Conservation (phyloP, 2,797 vertebrate species). For the Orientallactaga sibirica region DNA sequence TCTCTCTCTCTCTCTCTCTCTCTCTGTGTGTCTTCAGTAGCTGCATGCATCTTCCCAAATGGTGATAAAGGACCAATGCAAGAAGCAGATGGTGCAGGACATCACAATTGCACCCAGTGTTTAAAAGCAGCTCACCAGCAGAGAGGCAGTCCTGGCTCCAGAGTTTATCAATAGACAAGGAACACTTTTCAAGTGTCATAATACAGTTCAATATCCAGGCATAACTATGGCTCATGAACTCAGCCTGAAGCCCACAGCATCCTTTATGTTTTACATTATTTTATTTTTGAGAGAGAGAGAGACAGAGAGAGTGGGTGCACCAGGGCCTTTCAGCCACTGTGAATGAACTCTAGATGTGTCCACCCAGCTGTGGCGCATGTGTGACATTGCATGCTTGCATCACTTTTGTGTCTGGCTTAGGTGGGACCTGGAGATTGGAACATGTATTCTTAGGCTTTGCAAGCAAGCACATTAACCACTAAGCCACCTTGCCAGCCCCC, state of each 20-base stretch:
- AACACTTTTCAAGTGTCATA: neutral
- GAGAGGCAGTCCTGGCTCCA: neutral
- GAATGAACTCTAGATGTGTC: too few species aligned
- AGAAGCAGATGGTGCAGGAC: neutral
- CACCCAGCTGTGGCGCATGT: too few species aligned
- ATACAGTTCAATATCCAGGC: neutral
- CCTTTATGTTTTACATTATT: neutral
- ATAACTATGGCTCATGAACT: neutral
- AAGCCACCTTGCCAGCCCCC: neutral
- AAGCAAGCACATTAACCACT: too few species aligned
- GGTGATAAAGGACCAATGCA: neutral
- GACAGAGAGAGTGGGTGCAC: too few species aligned
- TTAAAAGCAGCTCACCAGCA: neutral
- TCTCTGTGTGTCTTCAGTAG: neutral
- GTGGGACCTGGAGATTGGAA: too few species aligned
- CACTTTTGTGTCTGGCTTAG: too few species aligned
- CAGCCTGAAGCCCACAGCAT: neutral
- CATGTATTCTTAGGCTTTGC: too few species aligned
- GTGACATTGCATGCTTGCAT: too few species aligned
- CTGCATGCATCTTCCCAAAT: conserved; percentile 1
- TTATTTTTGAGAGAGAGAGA: too few species aligned
- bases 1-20: too few species aligned
- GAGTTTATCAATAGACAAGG: neutral
- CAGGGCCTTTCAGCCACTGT: too few species aligned
- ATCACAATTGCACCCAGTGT: neutral